These are phyloP conservation scores for Pogona vitticeps DNA, from an alignment of 2,113 vertebrate species.

Conservation along the genomic window DNA sequence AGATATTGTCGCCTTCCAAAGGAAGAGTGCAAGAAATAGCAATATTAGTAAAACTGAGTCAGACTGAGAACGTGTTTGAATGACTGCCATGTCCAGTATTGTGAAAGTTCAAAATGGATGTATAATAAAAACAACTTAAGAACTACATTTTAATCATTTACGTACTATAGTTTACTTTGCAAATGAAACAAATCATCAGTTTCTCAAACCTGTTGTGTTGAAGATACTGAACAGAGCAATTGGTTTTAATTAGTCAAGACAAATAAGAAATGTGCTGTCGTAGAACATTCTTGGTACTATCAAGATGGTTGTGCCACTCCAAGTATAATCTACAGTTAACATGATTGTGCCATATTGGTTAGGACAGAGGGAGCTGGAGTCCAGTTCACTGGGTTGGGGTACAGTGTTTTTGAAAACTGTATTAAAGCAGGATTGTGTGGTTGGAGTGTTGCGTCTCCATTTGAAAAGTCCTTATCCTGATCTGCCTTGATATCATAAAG, in stretches of 20 bases:
- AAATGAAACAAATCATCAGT: background rate
- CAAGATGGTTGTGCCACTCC: too few relatives aligned
- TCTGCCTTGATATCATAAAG: background rate
- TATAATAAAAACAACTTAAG: background rate
- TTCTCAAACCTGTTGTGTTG: background rate
- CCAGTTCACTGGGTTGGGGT: too few relatives aligned
- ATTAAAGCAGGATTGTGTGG: too few relatives aligned
- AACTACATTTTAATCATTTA: background rate
- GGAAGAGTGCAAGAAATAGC: rapidly evolving
- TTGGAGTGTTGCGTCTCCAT: too few relatives aligned
- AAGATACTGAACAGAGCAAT: background rate
- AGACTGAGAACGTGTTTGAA: too few relatives aligned
- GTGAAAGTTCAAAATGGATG: background rate
- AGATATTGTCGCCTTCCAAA: background rate
- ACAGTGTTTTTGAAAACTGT: too few relatives aligned
- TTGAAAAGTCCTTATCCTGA: background rate
- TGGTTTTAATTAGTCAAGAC: background rate
- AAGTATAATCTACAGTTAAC: too few relatives aligned
- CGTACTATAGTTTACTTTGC: too few relatives aligned
- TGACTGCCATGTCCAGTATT: background rate
- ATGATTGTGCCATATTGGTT: too few relatives aligned
- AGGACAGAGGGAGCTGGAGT: too few relatives aligned
- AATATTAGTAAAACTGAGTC: background rate
- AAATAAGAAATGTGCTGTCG: background rate
- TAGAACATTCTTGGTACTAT: background rate